Percentiles rank a stretch among this genome's conserved stretches.
Evolutionary conservation across 2,797 vertebrate species (phyloP).

Genomic region (Halcyon leucocephala): DNA sequence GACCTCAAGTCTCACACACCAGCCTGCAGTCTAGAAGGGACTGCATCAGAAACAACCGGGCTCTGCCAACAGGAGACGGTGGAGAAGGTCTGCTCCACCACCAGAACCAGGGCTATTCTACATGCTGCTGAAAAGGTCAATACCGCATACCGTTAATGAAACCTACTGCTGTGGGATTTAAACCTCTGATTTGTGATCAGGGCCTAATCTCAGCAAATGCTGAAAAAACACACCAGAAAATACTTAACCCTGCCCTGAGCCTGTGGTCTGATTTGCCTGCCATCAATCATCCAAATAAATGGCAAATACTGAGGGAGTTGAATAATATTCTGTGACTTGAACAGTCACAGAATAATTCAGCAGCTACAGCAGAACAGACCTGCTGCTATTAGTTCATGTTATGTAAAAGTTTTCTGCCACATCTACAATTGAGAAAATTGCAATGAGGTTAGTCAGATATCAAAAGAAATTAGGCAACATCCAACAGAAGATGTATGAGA

Average conservation of each 20-base stretch:
- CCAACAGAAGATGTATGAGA: background rate
- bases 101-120: background rate
- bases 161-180: background rate
- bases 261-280: background rate
- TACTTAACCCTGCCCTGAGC: background rate
- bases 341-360: background rate
- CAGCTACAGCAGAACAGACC: background rate
- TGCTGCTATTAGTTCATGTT: background rate
- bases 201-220: background rate
- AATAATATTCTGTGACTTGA: background rate
- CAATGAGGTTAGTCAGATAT: constrained; percentile 50
- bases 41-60: fast-evolving
- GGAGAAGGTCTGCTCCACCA: background rate
- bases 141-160: background rate
- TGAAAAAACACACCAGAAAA: constrained; percentile 4
- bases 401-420: background rate
- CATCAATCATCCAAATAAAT: background rate
- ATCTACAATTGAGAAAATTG: background rate
- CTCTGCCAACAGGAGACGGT: background rate
- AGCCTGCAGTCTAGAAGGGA: background rate
- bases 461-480: constrained; percentile 38
- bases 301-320: background rate
- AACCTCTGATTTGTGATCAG: background rate
- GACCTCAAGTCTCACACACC: background rate
- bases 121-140: background rate